phyloP scores from a whole-genome alignment of 1,140 invertebrate species.

The Trachelipus rathkii region DNA sequence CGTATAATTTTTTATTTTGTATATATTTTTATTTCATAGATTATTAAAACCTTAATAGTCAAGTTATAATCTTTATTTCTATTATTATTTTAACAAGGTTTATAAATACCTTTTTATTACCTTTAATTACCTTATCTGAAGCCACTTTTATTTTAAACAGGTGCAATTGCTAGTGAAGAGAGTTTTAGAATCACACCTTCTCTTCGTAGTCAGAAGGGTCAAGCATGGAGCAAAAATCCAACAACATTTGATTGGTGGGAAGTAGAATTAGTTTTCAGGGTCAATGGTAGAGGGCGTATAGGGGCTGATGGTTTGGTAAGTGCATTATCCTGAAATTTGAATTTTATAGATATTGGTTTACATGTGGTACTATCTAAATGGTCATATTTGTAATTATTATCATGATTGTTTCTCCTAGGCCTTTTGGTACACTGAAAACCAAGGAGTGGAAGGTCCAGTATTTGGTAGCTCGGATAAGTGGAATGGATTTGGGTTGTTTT shows the following conservation, averaged over 20 bases:
- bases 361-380: background rate
- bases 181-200: conserved; percentile 94
- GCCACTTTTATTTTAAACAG: conserved; percentile 58
- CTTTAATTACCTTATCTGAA: background rate
- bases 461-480: conserved; percentile 94
- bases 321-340: conserved; percentile 35
- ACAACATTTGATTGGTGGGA: conserved; percentile 93
- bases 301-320: conserved; percentile 93
- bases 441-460: conserved; percentile 83
- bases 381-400: background rate
- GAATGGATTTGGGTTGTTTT: conserved; percentile 90
- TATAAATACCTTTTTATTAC: no score
- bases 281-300: conserved; percentile 92
- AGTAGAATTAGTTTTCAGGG: conserved; percentile 87
- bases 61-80: no score
- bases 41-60: no score
- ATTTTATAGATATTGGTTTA: background rate
- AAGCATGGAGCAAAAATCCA: conserved; percentile 83
- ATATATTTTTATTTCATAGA: no score
- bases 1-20: no score
- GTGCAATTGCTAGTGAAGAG: conserved; percentile 95
- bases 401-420: conserved; percentile 58
- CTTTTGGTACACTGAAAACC: conserved; percentile 86
- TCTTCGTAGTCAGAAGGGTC: conserved; percentile 89
- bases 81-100: no score